phyloP scores from a whole-genome alignment of 2,888 invertebrate genomes.

The Gymnocheta viridis region DNA sequence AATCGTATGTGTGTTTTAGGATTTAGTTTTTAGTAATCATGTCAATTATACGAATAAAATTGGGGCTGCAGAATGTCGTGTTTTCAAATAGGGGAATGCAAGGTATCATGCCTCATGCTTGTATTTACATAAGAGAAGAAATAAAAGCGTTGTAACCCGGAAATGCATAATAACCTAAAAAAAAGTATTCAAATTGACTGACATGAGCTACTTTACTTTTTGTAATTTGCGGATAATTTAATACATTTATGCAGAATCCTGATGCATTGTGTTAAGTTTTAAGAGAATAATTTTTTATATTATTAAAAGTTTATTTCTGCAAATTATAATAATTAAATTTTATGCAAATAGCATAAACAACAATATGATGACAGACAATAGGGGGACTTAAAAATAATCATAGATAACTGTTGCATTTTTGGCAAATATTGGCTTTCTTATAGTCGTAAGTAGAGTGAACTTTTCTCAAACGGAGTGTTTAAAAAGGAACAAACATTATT shows the following conservation, averaged over 20 bases:
- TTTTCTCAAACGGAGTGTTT: too few relatives aligned
- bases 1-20: not conserved
- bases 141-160: slow-evolving; percentile 40
- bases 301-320: not conserved
- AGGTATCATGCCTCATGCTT: slow-evolving; percentile 17
- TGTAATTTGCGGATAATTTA: slow-evolving; percentile 27
- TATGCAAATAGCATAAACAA: too few relatives aligned
- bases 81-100: slow-evolving; percentile 41
- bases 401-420: too few relatives aligned
- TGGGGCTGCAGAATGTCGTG: slow-evolving; percentile 33
- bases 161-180: slow-evolving; percentile 58
- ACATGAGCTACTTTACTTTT: slow-evolving; percentile 20
- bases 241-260: slow-evolving; percentile 2
- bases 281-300: not conserved
- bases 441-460: too few relatives aligned
- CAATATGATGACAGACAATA: too few relatives aligned
- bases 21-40: slow-evolving; percentile 20
- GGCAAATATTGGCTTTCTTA: too few relatives aligned
- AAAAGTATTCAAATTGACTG: not conserved
- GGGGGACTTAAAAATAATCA: too few relatives aligned
- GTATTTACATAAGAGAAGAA: not conserved
- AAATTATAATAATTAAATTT: too few relatives aligned
- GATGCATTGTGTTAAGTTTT: not conserved
- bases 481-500: too few relatives aligned
- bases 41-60: slow-evolving; percentile 25